These are phyloP conservation scores for Eristalis pertinax DNA, from an alignment of 2,888 invertebrate species.

Conservation along the genomic window DNA sequence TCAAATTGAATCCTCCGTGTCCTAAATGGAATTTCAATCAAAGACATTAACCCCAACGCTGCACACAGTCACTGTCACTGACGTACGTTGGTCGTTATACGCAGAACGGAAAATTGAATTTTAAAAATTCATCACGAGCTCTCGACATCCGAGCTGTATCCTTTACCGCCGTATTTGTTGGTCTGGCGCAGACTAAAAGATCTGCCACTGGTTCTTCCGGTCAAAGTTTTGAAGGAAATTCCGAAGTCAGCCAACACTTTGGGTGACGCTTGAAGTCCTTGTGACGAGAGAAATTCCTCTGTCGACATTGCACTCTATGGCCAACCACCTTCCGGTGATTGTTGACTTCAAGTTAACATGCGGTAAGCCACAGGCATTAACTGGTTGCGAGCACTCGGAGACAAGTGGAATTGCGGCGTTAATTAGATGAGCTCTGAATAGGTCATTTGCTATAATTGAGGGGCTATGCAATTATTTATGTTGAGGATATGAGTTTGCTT, in stretches of 20 bases:
- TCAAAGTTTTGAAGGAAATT: not conserved
- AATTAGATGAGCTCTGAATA: not conserved
- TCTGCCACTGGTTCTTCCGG: not conserved
- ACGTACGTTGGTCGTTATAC: not conserved
- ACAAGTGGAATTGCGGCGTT: not conserved
- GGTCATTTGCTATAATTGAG: not conserved
- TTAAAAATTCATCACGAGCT: constrained; percentile 42
- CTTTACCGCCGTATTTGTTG: not conserved
- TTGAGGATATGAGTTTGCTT: not conserved
- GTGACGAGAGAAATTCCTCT: not conserved
- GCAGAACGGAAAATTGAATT: constrained; percentile 44
- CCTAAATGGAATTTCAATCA: not conserved
- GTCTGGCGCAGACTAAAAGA: not conserved
- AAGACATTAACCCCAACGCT: not conserved
- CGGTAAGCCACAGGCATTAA: not conserved
- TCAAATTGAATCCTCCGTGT: not conserved
- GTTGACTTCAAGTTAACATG: not conserved
- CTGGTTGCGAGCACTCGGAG: not conserved
- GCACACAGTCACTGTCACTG: not conserved
- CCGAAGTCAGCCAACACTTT: not conserved
- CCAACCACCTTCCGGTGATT: not conserved
- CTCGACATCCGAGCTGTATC: not conserved
- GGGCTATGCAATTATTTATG: not conserved
- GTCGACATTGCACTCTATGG: not conserved
- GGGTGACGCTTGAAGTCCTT: not conserved